Conservation (phyloP, 2,113 vertebrate species). For the Atractosteus spatula region DNA sequence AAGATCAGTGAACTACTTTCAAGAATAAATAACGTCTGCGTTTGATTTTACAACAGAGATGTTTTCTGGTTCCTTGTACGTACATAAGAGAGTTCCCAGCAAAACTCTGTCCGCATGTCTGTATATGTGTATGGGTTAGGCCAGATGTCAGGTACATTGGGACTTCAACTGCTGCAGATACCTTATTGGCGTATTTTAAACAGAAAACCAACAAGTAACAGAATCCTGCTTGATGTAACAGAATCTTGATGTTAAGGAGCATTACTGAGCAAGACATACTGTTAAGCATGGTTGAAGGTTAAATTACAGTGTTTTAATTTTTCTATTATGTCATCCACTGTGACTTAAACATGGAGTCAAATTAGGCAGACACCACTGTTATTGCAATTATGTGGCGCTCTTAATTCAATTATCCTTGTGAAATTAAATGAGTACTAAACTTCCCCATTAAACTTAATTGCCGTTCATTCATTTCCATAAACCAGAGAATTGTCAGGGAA, state of each 20-base stretch:
- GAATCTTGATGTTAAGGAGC: not conserved
- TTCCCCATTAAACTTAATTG: conserved; percentile 76
- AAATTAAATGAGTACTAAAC: conserved; percentile 76
- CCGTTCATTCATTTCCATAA: conserved; percentile 65
- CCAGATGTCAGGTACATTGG: too few species aligned
- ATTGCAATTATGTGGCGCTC: conserved; percentile 66
- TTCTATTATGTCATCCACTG: conserved; percentile 21
- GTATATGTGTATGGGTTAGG: too few species aligned
- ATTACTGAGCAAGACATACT: not conserved
- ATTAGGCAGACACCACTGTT: conserved; percentile 57
- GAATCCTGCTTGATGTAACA: too few species aligned
- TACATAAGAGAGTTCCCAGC: too few species aligned
- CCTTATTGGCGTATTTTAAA: too few species aligned
- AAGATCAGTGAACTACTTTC: too few species aligned
- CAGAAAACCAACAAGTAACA: too few species aligned
- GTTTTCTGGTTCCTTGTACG: too few species aligned
- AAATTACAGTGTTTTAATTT: conserved; percentile 25
- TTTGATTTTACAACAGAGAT: too few species aligned
- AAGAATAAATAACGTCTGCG: too few species aligned
- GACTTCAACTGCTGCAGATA: too few species aligned
- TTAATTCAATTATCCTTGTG: conserved; percentile 67
- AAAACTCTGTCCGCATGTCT: too few species aligned
- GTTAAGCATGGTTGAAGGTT: conserved; percentile 12
- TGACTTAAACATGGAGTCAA: conserved; percentile 56
- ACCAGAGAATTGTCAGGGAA: conserved; percentile 61